These are phyloP conservation scores for Lutjanus argentimaculatus DNA, from an alignment of 2,797 vertebrate genomes.

Conservation along the genomic window DNA sequence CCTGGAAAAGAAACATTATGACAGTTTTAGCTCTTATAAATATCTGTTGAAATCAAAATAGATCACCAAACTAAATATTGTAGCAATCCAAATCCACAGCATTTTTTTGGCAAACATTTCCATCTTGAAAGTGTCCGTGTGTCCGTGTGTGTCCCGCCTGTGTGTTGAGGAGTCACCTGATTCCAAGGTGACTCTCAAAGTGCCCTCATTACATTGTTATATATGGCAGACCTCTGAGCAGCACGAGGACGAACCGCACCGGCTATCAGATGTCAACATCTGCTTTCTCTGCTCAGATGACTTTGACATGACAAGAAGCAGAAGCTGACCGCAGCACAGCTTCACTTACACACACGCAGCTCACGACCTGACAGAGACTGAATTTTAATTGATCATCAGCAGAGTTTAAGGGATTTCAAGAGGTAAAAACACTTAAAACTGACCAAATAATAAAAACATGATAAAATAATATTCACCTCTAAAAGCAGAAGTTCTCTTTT, in stretches of 20 bases:
- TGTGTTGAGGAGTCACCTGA: background rate
- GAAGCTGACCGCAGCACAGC: conserved; percentile 2
- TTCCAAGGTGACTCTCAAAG: conserved; percentile 21
- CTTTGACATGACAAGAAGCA: conserved; percentile 27
- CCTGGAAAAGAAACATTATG: too few relatives aligned
- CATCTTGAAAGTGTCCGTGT: background rate
- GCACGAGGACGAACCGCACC: background rate
- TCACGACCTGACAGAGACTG: background rate
- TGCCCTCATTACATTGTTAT: background rate
- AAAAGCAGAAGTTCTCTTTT: too few relatives aligned
- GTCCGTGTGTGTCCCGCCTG: background rate
- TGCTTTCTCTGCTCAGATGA: conserved; percentile 16
- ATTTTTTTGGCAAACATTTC: background rate
- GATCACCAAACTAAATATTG: too few relatives aligned
- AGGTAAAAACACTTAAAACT: background rate
- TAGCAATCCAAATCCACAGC: background rate
- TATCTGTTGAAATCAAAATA: background rate
- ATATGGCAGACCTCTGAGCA: background rate
- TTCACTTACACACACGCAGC: background rate
- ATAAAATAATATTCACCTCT: too few relatives aligned
- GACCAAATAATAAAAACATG: background rate
- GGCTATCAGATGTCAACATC: conserved; percentile 16
- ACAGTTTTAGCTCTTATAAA: too few relatives aligned
- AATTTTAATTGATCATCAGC: background rate
- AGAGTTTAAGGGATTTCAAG: background rate